Evolutionary conservation across 1,140 invertebrate species (phyloP).

Genomic region (Drosophila mayri): DNA sequence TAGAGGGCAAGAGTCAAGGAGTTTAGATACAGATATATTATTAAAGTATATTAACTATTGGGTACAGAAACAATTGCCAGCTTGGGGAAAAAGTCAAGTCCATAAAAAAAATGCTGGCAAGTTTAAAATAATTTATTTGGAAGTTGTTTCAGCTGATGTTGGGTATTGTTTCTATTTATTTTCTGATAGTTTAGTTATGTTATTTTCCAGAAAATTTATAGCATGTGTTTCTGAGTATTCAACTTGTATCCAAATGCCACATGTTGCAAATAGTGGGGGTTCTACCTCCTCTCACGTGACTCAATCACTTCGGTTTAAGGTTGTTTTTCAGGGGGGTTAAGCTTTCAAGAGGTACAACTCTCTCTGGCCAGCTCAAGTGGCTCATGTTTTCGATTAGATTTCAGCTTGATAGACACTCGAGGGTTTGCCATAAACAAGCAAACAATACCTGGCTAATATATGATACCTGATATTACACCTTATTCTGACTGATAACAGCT

Average conservation of each 20-base stretch:
- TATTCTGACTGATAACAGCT: slow-evolving; percentile 26
- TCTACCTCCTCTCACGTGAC: slow-evolving; percentile 40
- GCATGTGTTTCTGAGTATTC: not conserved
- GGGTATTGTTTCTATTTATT: not conserved
- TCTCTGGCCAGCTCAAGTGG: slow-evolving; percentile 29
- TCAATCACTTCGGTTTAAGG: not conserved
- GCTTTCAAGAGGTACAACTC: slow-evolving; percentile 23
- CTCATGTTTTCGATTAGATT: slow-evolving; percentile 35
- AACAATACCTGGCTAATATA: slow-evolving; percentile 26
- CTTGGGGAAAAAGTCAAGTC: not conserved
- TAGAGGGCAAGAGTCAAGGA: not conserved
- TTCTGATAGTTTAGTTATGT: slow-evolving; percentile 10
- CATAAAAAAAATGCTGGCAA: not conserved
- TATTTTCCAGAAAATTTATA: not conserved
- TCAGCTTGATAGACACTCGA: slow-evolving; percentile 7
- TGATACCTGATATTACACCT: slow-evolving; percentile 19
- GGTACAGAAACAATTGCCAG: slow-evolving; percentile 9
- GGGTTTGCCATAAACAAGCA: slow-evolving; percentile 14
- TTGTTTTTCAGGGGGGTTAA: slow-evolving; percentile 11
- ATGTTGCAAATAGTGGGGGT: slow-evolving; percentile 54
- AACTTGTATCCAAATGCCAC: slow-evolving; percentile 56
- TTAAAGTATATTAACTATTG: not conserved
- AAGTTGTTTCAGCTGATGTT: not conserved
- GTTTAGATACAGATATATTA: not conserved
- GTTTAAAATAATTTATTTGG: not conserved